These are phyloP conservation scores for Zele albiditarsus DNA, from an alignment of 2,888 invertebrate species.

Conservation along the genomic window DNA sequence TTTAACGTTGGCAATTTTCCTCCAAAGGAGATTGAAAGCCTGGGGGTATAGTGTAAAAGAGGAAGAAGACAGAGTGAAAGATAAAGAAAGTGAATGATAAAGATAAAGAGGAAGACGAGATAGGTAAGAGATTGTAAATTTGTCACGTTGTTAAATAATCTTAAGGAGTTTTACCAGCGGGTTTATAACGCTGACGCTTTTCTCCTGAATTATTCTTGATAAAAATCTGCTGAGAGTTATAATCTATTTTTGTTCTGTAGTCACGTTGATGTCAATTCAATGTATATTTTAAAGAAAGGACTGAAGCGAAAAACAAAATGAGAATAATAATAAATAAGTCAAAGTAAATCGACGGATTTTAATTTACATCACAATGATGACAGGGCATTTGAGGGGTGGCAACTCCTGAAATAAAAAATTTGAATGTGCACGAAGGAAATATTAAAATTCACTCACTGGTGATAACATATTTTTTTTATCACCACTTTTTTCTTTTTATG, in stretches of 20 bases:
- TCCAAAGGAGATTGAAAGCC: slow-evolving; percentile 22
- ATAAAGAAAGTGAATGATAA: neutral
- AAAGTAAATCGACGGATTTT: slow-evolving; percentile 11
- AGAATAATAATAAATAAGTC: too few relatives aligned
- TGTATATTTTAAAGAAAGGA: neutral
- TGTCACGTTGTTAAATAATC: slow-evolving; percentile 32
- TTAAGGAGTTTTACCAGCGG: slow-evolving; percentile 5
- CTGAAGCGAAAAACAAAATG: neutral
- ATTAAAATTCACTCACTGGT: neutral
- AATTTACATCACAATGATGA: slow-evolving; percentile 28
- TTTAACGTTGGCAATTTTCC: slow-evolving; percentile 29
- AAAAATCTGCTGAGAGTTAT: slow-evolving; percentile 37
- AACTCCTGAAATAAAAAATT: neutral
- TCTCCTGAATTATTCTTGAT: slow-evolving; percentile 9
- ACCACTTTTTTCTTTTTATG: neutral
- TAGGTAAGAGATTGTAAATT: slow-evolving; percentile 22
- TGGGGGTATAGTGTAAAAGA: neutral
- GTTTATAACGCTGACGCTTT: neutral
- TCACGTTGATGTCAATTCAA: slow-evolving; percentile 21
- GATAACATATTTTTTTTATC: slow-evolving; percentile 2
- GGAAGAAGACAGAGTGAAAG: neutral
- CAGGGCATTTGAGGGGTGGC: neutral
- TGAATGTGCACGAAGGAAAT: neutral
- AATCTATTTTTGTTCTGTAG: slow-evolving; percentile 13
- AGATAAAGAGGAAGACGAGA: neutral